These are phyloP conservation scores for Catagonus wagneri DNA, from an alignment of 2,113 vertebrate species.

Conservation along the genomic window DNA sequence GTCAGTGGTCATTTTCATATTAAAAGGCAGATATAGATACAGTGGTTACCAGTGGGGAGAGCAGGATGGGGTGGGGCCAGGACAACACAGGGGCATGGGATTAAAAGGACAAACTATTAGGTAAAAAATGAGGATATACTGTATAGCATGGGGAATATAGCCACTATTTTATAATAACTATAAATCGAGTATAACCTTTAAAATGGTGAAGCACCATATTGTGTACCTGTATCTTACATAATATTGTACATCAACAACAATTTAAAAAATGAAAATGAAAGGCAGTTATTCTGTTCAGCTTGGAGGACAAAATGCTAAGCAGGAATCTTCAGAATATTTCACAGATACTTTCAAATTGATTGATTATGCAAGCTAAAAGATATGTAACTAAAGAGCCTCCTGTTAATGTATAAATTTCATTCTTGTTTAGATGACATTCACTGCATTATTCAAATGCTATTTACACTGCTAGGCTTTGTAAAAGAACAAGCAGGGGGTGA, in stretches of 20 bases:
- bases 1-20: too few species aligned
- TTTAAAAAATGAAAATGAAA: conserved; percentile 1
- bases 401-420: neutral
- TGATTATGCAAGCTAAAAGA: neutral
- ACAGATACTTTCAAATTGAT: neutral
- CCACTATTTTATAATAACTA: neutral
- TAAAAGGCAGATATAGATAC: too few species aligned
- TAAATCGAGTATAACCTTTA: neutral
- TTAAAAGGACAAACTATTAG: neutral
- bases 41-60: neutral
- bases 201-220: neutral
- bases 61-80: neutral
- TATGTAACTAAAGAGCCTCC: neutral
- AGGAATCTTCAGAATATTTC: conserved; percentile 24
- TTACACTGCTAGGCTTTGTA: neutral
- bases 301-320: neutral
- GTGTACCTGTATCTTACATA: neutral
- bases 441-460: neutral
- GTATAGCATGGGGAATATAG: neutral
- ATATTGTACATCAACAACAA: neutral
- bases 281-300: neutral
- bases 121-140: neutral
- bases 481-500: neutral
- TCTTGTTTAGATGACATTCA: neutral
- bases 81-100: neutral